Evolutionary conservation across 2,797 vertebrate species (phyloP), one percentile per base, ranked within the genome.

Genomic region (Gouania willdenowi): DNA sequence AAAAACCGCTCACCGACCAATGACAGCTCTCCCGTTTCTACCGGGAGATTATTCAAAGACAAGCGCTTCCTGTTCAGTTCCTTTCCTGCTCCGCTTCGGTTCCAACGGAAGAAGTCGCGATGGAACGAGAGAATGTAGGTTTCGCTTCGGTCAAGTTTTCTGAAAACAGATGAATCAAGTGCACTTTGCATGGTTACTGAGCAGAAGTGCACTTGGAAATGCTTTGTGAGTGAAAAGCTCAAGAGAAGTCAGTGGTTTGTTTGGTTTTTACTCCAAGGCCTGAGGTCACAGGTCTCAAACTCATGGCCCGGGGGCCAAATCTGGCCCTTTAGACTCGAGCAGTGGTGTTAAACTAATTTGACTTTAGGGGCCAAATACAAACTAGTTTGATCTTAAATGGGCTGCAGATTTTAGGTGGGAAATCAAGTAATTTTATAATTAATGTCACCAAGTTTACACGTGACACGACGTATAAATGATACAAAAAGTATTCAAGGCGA

Each of bases 21-120:
- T 77, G 79, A 86, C 83, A 63, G 84, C 78, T 84, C 87, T 89
- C 87, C 85, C 87, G 53, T 87, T 89, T 87, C 79, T 87, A 80
- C 79, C 73, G 84, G 87, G 87, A 89, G 84, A 84, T 84, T 83
- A 73, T 82, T 82, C 77, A 77, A n/a, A 87, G 84, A 85, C 84
- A 84, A 84, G 85, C 75, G 68, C 73, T 86, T 81, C 68, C 71
- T 82, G 74, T 54, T 78, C 70, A 14, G 40, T 47, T 35, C 52
- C 32, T 57, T 78, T 64, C 58, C 55, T 47, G 6, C 28, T 37
- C 26, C 33, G 45, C 43, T 62, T 52, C 33, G 26, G 16, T 46
- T 35, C 37, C 54, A 29, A 26, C 44, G 26, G 41, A 45, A 52
- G 45, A 36, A 29, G 41, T 47, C 4, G 17, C 26, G 54, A 51